phyloP scores from a whole-genome alignment of 2,888 invertebrate species.

The Dolichomitus sp. region DNA sequence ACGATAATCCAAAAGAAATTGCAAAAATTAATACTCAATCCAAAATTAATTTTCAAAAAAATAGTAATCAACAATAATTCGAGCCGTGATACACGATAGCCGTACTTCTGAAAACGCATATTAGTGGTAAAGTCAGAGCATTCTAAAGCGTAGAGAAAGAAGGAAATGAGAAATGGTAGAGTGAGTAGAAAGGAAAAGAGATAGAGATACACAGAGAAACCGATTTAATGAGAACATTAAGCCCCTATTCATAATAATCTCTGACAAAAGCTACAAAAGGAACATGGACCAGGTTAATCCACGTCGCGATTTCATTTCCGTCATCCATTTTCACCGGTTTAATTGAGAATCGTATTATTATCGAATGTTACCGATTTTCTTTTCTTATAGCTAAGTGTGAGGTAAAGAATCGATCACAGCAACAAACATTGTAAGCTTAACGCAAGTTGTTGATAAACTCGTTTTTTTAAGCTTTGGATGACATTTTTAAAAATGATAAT shows the following conservation, averaged over 20 bases:
- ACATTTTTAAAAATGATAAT: background rate
- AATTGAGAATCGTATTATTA: background rate
- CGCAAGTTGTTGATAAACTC: background rate
- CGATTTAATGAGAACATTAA: no score
- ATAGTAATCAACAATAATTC: conserved; percentile 9
- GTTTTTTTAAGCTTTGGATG: background rate
- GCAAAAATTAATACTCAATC: background rate
- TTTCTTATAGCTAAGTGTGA: background rate
- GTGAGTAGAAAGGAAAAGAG: conserved; percentile 5
- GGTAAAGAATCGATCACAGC: background rate
- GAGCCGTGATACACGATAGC: conserved; percentile 29
- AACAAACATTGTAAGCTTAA: no score
- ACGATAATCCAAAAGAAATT: background rate
- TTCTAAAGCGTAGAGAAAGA: background rate
- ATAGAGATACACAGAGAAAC: conserved; percentile 7
- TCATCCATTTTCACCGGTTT: background rate
- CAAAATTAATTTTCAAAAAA: background rate
- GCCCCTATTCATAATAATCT: conserved; percentile 63
- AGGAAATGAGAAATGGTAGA: background rate
- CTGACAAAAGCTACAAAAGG: conserved; percentile 58
- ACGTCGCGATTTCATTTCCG: conserved; percentile 26
- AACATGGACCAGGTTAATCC: conserved; percentile 46
- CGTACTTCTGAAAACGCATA: conserved; percentile 14
- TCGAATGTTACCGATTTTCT: background rate
- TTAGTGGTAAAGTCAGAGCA: conserved; percentile 23